A percentile compares a stretch with the other conserved stretches of the same genome.
Conservation (phyloP, 2,113 vertebrate genomes). For the Orthochromis indermauri region DNA sequence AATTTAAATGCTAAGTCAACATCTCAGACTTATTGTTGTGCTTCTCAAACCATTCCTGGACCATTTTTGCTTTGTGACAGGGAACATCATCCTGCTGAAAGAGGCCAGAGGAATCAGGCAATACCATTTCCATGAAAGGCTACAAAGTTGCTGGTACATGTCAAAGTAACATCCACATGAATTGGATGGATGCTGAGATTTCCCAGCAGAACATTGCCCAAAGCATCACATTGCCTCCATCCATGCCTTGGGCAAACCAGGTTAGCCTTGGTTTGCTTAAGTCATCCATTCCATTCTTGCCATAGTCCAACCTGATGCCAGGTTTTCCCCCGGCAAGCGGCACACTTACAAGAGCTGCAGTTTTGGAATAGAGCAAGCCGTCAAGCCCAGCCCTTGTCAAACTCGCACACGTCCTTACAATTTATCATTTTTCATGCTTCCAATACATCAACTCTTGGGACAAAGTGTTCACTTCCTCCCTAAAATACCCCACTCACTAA, state of each 20-base stretch:
- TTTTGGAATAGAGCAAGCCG: background rate
- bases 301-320: background rate
- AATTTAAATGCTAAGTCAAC: background rate
- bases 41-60: background rate
- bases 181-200: background rate
- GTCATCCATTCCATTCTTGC: background rate
- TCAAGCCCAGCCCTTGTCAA: background rate
- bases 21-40: background rate
- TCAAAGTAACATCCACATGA: background rate
- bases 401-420: background rate
- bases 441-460: background rate
- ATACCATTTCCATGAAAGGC: background rate
- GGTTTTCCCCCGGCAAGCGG: fast-evolving
- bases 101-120: background rate
- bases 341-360: fast-evolving
- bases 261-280: background rate
- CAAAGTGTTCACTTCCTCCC: background rate
- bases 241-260: background rate
- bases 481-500: background rate
- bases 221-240: background rate
- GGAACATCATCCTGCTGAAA: background rate
- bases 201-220: background rate
- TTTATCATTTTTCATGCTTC: background rate
- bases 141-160: background rate
- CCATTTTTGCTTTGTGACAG: background rate